Evolutionary conservation across 2,888 invertebrate genomes (phyloP).

Genomic region (Cerastis leucographa): DNA sequence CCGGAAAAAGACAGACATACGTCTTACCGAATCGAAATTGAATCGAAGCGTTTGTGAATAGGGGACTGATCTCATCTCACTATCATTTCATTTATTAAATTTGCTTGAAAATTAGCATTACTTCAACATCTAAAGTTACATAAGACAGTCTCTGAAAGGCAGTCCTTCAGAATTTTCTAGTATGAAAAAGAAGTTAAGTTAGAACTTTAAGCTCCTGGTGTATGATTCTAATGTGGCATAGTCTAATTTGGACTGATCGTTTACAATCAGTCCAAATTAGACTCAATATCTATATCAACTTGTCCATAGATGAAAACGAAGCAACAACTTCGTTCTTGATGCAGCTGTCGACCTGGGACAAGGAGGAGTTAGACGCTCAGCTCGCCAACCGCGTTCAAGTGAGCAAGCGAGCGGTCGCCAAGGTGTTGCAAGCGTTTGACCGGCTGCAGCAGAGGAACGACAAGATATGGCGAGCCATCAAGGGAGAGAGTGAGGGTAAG

Average conservation of each 20-base stretch:
- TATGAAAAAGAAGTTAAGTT: neutral
- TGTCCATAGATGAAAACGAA: constrained; percentile 96
- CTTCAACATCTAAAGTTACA: neutral
- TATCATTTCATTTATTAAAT: neutral
- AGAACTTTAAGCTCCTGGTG: neutral
- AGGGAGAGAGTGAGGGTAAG: constrained; percentile 94
- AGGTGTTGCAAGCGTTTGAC: constrained; percentile 99
- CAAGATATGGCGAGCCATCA: constrained; percentile 97
- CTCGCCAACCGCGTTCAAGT: constrained; percentile 98
- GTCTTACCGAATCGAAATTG: neutral
- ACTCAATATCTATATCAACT: too few species aligned
- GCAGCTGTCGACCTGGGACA: constrained; percentile 99
- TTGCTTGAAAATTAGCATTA: neutral
- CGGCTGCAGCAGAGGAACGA: constrained; percentile 98
- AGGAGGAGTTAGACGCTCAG: constrained; percentile 98
- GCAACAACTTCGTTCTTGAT: constrained; percentile 98
- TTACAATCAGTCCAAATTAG: too few species aligned
- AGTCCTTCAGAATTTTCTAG: neutral
- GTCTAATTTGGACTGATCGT: neutral
- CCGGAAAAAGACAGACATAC: neutral
- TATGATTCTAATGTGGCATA: neutral
- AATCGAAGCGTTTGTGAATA: neutral
- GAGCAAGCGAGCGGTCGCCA: constrained; percentile 98
- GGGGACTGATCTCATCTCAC: neutral
- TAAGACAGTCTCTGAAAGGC: neutral